These are phyloP conservation scores for Tenthredo notha DNA, from an alignment of 2,888 invertebrate genomes.

Conservation along the genomic window DNA sequence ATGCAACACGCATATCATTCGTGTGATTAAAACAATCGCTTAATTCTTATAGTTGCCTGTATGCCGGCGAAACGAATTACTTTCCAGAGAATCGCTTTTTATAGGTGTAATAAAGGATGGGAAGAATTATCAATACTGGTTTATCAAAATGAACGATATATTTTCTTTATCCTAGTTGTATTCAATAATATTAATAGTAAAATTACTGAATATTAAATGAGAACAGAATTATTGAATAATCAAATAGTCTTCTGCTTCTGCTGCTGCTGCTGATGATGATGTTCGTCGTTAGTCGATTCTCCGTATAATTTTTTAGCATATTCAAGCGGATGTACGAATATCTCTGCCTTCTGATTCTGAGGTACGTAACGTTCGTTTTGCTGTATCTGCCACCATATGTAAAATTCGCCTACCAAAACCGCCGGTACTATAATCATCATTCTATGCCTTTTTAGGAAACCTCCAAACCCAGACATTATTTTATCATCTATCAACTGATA, in stretches of 20 bases:
- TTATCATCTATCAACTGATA: neutral
- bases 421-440: neutral
- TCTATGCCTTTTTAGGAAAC: neutral
- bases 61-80: no score
- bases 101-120: neutral
- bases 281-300: neutral
- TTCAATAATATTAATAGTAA: neutral
- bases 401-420: slow-evolving; percentile 33
- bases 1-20: no score
- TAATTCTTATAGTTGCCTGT: no score
- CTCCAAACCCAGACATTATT: neutral
- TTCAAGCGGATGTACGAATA: neutral
- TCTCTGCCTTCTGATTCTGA: neutral
- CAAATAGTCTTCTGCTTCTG: neutral
- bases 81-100: no score
- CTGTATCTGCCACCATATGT: slow-evolving; percentile 12
- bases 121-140: neutral
- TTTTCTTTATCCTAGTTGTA: neutral
- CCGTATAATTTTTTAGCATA: slow-evolving; percentile 13
- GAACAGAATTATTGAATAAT: neutral
- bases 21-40: no score
- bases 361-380: slow-evolving; percentile 11
- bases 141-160: neutral
- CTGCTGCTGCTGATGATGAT: no score
- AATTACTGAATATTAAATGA: neutral